Conservation (phyloP, 2,113 vertebrate species). For the Aramus guarauna region DNA sequence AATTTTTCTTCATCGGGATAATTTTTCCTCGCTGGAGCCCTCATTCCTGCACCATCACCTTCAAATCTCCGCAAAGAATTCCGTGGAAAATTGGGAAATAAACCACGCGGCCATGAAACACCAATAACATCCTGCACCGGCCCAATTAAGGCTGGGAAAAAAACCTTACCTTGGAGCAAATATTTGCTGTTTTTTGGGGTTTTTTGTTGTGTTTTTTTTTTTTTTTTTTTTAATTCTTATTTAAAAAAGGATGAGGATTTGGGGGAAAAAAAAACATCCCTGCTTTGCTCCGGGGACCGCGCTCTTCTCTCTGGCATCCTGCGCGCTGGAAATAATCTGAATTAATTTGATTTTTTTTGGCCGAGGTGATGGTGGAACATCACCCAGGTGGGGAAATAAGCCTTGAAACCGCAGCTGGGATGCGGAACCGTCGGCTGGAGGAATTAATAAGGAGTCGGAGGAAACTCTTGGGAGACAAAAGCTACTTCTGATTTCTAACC, state of each 20-base stretch:
- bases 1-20: background rate
- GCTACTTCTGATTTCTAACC: background rate
- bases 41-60: fast-evolving
- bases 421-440: fast-evolving
- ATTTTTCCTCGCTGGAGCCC: background rate
- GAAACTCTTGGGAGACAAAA: background rate
- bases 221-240: background rate
- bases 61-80: background rate
- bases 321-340: background rate
- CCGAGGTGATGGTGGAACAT: background rate
- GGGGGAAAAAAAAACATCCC: background rate
- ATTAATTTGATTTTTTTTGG: background rate
- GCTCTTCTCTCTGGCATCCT: no score
- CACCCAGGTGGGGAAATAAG: background rate
- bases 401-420: fast-evolving
- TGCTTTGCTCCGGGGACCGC: background rate
- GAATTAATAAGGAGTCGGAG: background rate
- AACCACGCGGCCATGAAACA: background rate
- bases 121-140: fast-evolving
- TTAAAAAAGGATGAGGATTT: background rate
- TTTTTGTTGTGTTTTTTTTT: no score
- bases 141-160: background rate
- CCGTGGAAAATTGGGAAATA: background rate
- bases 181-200: background rate
- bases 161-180: background rate